Evolutionary conservation across 2,888 invertebrate species (phyloP), one percentile per base, ranked within the genome.

Genomic region (Drosophila parthenogenetica): DNA sequence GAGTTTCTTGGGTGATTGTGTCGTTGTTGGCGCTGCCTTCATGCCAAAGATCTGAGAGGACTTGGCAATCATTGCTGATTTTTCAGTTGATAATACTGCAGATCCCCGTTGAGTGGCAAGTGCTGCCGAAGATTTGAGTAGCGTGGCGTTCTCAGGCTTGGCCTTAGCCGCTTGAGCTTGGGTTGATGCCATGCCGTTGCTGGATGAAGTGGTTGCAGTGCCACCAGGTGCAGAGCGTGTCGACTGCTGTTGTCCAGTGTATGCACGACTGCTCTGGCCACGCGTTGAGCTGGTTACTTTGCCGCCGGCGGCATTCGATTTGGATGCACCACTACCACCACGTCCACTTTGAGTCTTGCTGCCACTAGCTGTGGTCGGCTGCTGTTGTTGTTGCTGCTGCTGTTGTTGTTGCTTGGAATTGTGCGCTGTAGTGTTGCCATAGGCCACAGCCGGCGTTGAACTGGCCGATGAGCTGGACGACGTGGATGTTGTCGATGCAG

Each of bases 1-100:
- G 1, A 79, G 50, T 46, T 91, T 90, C 50, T 90, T 91, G 3
- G 90, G 90, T 2, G 90, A 80, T 16, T 85, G 82, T n/a, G 93
- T 93, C 67, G 93, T 92, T 84, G 93, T 93, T 58, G 94, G 93
- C 16, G 94, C 91, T 32, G 93, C 46, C 55, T 86, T 83, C 32
- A 77, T 32, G 13, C 71, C 93, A 77, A 92, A 92, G 74, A 93
- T 92, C 65, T 90, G 62, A 0, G 57, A 42, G 2, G 79, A 61
- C 40, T 83, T 83, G 4, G 53, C 51, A 5, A 54, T 70, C 2
- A 16, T 16, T 19, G 58, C 14, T 5, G 14, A 54, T 39, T 13
- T 49, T 13, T 19, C 43, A 1, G 53, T 48, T 5, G 64, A 29
- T 3, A 32, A 5, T 16, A 42, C 2, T 43, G 40, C 50, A 5